Base-by-base conservation (phyloP, 2,797 vertebrate species). In the Scolopax bukidnonensis region DNA sequence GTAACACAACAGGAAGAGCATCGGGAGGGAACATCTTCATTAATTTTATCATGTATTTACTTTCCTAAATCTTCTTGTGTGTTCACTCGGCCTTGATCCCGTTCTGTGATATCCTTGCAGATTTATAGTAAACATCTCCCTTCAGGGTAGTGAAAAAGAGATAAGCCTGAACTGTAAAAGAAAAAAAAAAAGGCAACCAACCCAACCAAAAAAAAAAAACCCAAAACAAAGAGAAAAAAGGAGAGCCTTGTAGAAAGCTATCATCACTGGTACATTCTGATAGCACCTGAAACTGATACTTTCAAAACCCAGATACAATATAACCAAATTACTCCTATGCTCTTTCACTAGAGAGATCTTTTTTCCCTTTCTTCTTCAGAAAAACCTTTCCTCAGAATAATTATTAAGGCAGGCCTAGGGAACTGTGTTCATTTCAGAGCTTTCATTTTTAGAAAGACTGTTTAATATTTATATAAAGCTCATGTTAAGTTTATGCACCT, bases 391-490 rank as follows among this genome's bases (percentile, higher is more conserved):
- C 67, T 89, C 57, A 17, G 90, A 93, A 94, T 92, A 89, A 95
- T 94, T 94, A 96, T 95, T 95, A 95, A 96, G 90, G 61, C 89
- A 90, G 89, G 87, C 85, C 75, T 83, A 30, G 54, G 88, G 93
- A 95, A 12, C 94, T 60, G 87, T 79, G 91, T 89, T 96, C 90
- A 69, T 96, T 96, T 95, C 92, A 75, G 75, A 84, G 89, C 90
- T 96, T 97, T 97, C 97, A 97, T 95, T 97, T 96, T 95, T 95
- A 97, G 97, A 95, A 96, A 97, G 87, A 36, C 96, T 97, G 91
- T 97, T 97, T 97, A 97, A 97, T 96, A 97, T 97, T 97, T 97
- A 97, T 97, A 96, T 94, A 96, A 96, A 96, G 89, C 94, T 97
- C 96, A 94, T 93, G 95, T 96, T 97, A 96, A 96, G 97, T 96